Base-by-base conservation (phyloP, 2,113 vertebrate genomes). In the Chrysochloris asiatica region DNA sequence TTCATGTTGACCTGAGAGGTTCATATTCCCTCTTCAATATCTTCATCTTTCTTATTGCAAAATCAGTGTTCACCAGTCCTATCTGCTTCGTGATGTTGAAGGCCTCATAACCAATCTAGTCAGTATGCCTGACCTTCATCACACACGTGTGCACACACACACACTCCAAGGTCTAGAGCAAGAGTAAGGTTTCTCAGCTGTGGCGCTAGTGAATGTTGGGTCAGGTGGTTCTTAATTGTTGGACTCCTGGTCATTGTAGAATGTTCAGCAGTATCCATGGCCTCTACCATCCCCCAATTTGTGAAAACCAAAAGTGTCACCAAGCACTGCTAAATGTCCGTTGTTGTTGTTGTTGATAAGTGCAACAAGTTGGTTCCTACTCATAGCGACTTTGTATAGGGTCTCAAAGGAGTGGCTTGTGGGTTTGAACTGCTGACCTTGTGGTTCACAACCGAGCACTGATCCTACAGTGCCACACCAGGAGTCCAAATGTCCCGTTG, bases 1-100 rank as follows among this genome's bases (percentile, higher is more conserved):
- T 90, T 87, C 45, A 22, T 19, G 50, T 50, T 88, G 89, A 83
- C 43, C 82, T 14, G 78, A 71, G 80, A 89, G 45, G 71, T 14
- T 63, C 59, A 13, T 72, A 76, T 43, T 83, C 81, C 59, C 48
- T 75, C 48, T 86, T 94, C 83, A 65, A 67, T 72, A 45, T 33
- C 56, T 72, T 88, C 77, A 80, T 45, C 26, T 48, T 19, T 69
- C 76, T 76, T 17, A 71, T 24, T 47, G 61, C 45, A 71, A 52
- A 43, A 28, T 41, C 22, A 22, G 43, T 84, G 26, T 45, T 83
- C 50, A 52, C 33, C 80, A 41, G n/a, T 11, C 5, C 19, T 43
- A 6, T 4, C 19, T 19, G 30, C 59, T 69, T n/a, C 47, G 48
- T 79, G 47, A 13, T 26, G 11, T 11, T 4, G 2, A 67, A 72